Percentiles rank a stretch among this genome's conserved stretches.
These are phyloP conservation scores for Phymastichus coffea DNA, from an alignment of 1,140 invertebrate species.

Conservation along the genomic window DNA sequence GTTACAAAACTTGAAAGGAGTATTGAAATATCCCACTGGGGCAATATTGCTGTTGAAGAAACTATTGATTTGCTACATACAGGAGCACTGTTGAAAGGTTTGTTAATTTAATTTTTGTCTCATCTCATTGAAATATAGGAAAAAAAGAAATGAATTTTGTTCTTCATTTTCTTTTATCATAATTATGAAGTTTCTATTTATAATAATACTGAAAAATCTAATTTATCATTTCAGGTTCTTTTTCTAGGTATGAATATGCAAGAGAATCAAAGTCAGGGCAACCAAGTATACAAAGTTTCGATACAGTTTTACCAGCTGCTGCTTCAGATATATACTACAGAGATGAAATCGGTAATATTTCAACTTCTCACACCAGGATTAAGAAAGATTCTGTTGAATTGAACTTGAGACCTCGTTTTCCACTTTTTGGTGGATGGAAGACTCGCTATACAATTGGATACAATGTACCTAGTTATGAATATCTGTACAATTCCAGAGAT, in stretches of 20 bases:
- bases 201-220: not conserved
- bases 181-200: too few relatives aligned
- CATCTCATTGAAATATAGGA: too few relatives aligned
- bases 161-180: too few relatives aligned
- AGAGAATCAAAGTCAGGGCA: conserved; percentile 81
- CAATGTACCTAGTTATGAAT: conserved; percentile 96
- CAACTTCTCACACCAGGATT: conserved; percentile 88
- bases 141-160: too few relatives aligned
- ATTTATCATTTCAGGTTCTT: conserved; percentile 65
- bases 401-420: conserved; percentile 92
- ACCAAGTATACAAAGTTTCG: conserved; percentile 88
- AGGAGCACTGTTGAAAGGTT: conserved; percentile 89
- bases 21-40: conserved; percentile 99
- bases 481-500: conserved; percentile 81
- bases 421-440: conserved; percentile 98
- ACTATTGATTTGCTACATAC: conserved; percentile 87
- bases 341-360: conserved; percentile 99
- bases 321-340: conserved; percentile 91
- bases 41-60: conserved; percentile 97
- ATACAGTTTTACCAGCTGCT: conserved; percentile 87
- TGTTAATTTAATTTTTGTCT: conserved; percentile 75
- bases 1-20: conserved; percentile 81
- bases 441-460: conserved; percentile 97
- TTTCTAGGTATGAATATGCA: conserved; percentile 94
- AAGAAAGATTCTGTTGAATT: conserved; percentile 91